Conservation (phyloP, 2,888 invertebrate species). For the Scotopteryx bipunctaria region DNA sequence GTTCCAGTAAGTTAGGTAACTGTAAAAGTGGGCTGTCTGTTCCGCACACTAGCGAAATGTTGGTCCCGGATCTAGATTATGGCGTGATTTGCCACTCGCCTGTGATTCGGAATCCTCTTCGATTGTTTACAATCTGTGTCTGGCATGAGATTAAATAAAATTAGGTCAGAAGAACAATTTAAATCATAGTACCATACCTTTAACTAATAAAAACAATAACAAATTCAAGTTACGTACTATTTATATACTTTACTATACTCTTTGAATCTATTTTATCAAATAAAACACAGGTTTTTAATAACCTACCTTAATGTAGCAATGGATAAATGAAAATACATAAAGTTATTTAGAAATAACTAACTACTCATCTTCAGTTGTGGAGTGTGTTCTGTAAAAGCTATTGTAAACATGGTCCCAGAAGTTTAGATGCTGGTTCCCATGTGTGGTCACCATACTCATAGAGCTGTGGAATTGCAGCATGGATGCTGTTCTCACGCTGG, state of each 20-base stretch:
- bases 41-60: background rate
- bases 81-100: slow-evolving; percentile 21
- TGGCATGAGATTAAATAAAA: background rate
- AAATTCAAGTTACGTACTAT: no score
- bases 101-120: slow-evolving; percentile 10
- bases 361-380: slow-evolving; percentile 26
- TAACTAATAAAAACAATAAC: no score
- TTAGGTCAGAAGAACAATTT: background rate
- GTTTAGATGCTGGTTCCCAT: slow-evolving; percentile 46
- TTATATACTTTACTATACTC: no score
- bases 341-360: background rate
- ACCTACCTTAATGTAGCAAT: no score
- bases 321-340: background rate
- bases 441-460: slow-evolving; percentile 42
- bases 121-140: slow-evolving; percentile 24
- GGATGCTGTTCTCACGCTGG: slow-evolving; percentile 44
- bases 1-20: background rate
- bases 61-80: slow-evolving; percentile 28
- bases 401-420: slow-evolving; percentile 71
- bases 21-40: background rate
- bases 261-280: no score
- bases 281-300: no score
- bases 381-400: slow-evolving; percentile 55
- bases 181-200: no score
- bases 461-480: slow-evolving; percentile 47